Percentiles rank a stretch among this genome's conserved stretches.
Conservation (phyloP, 2,797 vertebrate genomes). For the Dipus sagitta region DNA sequence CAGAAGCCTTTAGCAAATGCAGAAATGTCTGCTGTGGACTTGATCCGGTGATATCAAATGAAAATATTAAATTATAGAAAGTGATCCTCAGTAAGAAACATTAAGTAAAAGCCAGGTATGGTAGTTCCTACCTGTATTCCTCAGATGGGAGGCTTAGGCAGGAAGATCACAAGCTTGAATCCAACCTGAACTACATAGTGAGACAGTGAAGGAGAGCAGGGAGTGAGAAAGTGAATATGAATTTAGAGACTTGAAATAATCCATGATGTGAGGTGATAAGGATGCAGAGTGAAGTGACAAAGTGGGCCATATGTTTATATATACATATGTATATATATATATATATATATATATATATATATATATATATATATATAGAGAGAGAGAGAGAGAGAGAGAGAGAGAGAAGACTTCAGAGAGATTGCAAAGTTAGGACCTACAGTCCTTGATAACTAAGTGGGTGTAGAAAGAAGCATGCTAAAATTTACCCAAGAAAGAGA, state of each 20-base stretch:
- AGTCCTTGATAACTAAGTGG: background rate
- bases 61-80: slow-evolving; percentile 38
- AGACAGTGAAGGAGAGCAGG: background rate
- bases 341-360: too few relatives aligned
- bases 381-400: too few relatives aligned
- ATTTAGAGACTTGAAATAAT: slow-evolving; percentile 30
- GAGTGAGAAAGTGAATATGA: background rate
- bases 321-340: too few relatives aligned
- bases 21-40: slow-evolving; percentile 5
- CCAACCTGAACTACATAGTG: background rate
- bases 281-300: background rate
- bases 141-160: too few relatives aligned
- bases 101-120: background rate
- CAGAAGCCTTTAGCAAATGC: slow-evolving; percentile 12
- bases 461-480: background rate
- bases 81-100: slow-evolving; percentile 37
- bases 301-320: background rate
- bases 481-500: slow-evolving; percentile 25
- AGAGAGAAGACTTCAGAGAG: background rate
- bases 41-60: background rate
- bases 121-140: background rate
- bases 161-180: background rate
- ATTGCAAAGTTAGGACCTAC: background rate
- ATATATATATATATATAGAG: too few relatives aligned
- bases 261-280: background rate